These are phyloP conservation scores for Synchiropus splendidus DNA, from an alignment of 2,113 vertebrate genomes.

Conservation along the genomic window DNA sequence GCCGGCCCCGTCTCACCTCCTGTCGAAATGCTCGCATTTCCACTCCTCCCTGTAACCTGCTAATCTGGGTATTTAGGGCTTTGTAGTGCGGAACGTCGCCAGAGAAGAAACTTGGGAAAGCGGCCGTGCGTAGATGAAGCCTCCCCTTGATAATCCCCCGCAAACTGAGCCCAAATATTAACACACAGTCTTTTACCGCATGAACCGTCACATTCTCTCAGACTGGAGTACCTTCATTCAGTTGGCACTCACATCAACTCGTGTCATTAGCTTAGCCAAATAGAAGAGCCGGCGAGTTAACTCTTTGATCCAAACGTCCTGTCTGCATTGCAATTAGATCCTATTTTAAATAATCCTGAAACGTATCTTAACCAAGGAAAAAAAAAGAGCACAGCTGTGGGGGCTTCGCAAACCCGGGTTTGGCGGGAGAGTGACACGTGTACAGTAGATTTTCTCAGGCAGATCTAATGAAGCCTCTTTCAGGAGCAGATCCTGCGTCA, in stretches of 20 bases:
- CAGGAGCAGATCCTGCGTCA: conserved; percentile 30
- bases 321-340: conserved; percentile 32
- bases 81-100: conserved; percentile 56
- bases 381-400: conserved; percentile 34
- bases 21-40: conserved; percentile 48
- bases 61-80: conserved; percentile 59
- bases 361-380: conserved; percentile 36
- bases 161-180: conserved; percentile 37
- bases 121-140: conserved; percentile 33
- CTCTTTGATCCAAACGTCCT: conserved; percentile 50
- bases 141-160: conserved; percentile 43
- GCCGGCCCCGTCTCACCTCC: conserved; percentile 44
- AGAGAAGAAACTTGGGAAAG: conserved; percentile 48
- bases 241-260: not conserved
- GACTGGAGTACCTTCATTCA: conserved; percentile 21
- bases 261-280: conserved; percentile 32
- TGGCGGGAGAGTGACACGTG: conserved; percentile 38
- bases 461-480: conserved; percentile 56
- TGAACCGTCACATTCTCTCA: conserved; percentile 21
- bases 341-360: conserved; percentile 50
- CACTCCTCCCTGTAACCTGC: conserved; percentile 50
- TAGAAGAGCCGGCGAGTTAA: conserved; percentile 31
- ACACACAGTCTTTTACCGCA: conserved; percentile 14
- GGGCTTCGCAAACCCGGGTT: conserved; percentile 25
- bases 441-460: conserved; percentile 37